Percentiles rank a stretch among this genome's conserved stretches.
Evolutionary conservation across 2,113 vertebrate species (phyloP).

Genomic region (Semicossyphus pulcher): DNA sequence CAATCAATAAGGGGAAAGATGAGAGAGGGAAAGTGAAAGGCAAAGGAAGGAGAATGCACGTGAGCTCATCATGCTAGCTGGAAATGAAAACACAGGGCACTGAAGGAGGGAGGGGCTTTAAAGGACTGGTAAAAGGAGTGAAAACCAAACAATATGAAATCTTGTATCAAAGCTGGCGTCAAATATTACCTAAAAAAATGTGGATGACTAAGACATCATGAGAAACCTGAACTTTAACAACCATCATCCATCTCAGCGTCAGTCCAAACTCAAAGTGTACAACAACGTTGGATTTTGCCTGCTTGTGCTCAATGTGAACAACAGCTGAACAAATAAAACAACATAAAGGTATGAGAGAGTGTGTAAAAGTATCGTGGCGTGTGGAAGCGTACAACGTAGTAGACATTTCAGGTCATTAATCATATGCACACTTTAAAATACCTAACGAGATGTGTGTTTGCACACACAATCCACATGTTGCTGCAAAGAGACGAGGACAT

Average conservation of each 20-base stretch:
- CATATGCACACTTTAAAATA: constrained; percentile 16
- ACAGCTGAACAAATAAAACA: constrained; percentile 38
- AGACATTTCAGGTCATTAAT: constrained; percentile 38
- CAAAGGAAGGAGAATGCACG: constrained; percentile 32
- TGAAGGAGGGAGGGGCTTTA: constrained; percentile 37
- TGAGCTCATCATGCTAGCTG: constrained; percentile 42
- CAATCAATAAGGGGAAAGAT: constrained; percentile 58
- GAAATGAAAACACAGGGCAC: constrained; percentile 47
- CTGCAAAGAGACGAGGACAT: constrained; percentile 22
- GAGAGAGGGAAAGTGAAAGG: constrained; percentile 43
- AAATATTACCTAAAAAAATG: constrained; percentile 33
- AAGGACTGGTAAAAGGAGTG: constrained; percentile 29
- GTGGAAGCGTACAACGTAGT: constrained; percentile 25
- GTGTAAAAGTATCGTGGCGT: constrained; percentile 34
- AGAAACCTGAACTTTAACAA: constrained; percentile 64
- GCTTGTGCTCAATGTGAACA: constrained; percentile 60
- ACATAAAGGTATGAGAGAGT: constrained; percentile 18
- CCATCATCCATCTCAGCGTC: constrained; percentile 35
- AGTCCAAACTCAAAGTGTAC: constrained; percentile 53
- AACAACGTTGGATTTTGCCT: constrained; percentile 47
- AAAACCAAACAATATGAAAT: constrained; percentile 29
- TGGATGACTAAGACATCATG: constrained; percentile 53
- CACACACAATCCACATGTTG: constrained; percentile 16
- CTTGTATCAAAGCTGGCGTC: constrained; percentile 36
- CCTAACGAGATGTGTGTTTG: constrained; percentile 16